Conservation (phyloP, 2,797 vertebrate species). For the Macroramphosus scolopax region DNA sequence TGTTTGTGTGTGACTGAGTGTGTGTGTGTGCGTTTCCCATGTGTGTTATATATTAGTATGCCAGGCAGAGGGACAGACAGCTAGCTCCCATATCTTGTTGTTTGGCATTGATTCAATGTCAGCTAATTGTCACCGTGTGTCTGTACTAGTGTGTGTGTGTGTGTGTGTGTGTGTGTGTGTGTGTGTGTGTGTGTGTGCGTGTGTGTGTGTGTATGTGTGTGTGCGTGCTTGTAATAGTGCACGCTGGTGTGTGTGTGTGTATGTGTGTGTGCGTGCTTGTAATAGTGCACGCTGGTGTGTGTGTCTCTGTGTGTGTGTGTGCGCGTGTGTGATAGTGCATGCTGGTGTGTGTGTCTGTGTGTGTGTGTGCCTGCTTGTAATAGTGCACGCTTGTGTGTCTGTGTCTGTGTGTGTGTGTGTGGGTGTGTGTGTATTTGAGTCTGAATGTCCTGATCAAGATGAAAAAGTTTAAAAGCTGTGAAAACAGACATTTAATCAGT, state of each 20-base stretch:
- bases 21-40: constrained; percentile 17
- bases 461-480: constrained; percentile 37
- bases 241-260: too few relatives aligned
- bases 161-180: too few relatives aligned
- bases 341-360: constrained; percentile 5
- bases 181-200: too few relatives aligned
- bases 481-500: constrained; percentile 35
- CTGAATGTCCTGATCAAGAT: constrained; percentile 26
- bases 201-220: too few relatives aligned
- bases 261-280: too few relatives aligned
- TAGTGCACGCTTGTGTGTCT: neutral
- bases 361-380: neutral
- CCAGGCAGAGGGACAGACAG: constrained; percentile 50
- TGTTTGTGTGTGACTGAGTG: constrained; percentile 12
- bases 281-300: too few relatives aligned
- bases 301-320: too few relatives aligned
- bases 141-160: too few relatives aligned
- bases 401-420: constrained; percentile 4
- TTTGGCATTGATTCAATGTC: constrained; percentile 68
- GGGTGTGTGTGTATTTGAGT: neutral
- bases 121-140: constrained; percentile 58
- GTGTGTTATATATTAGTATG: constrained; percentile 63
- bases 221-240: too few relatives aligned
- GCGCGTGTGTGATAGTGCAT: too few relatives aligned
- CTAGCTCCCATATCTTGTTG: constrained; percentile 63